Percentiles rank a stretch among this genome's conserved stretches.
Evolutionary conservation across 2,888 invertebrate genomes (phyloP).

Genomic region (Macrophya annulata): DNA sequence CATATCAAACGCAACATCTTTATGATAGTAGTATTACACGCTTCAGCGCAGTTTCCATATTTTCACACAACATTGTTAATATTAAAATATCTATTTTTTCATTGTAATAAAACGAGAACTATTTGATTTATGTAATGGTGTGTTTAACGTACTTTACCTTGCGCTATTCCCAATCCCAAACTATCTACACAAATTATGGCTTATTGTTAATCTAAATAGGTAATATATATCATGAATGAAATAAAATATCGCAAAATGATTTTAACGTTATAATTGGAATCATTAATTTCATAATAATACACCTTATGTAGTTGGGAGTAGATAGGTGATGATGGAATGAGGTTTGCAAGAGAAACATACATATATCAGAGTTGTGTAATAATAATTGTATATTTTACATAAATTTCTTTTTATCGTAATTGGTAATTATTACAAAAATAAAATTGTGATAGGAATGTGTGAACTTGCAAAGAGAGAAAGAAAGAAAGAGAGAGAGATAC

Average conservation of each 20-base stretch:
- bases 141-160: background rate
- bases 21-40: background rate
- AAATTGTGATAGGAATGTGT: slow-evolving; percentile 66
- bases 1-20: background rate
- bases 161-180: background rate
- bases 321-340: background rate
- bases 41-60: background rate
- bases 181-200: background rate
- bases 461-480: slow-evolving; percentile 45
- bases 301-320: background rate
- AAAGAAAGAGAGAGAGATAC: background rate
- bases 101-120: slow-evolving; percentile 34
- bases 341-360: slow-evolving; percentile 36
- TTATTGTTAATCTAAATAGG: background rate
- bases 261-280: background rate
- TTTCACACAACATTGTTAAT: slow-evolving; percentile 18
- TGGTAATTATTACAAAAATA: slow-evolving; percentile 69
- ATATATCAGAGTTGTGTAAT: slow-evolving; percentile 56
- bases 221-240: background rate
- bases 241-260: slow-evolving; percentile 7
- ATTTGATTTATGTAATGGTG: background rate
- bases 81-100: slow-evolving; percentile 36
- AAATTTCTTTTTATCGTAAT: slow-evolving; percentile 60
- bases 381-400: slow-evolving; percentile 67
- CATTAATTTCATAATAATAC: too few species aligned